Base-by-base conservation (phyloP, 2,113 vertebrate genomes). In the Ochotona curzoniae region DNA sequence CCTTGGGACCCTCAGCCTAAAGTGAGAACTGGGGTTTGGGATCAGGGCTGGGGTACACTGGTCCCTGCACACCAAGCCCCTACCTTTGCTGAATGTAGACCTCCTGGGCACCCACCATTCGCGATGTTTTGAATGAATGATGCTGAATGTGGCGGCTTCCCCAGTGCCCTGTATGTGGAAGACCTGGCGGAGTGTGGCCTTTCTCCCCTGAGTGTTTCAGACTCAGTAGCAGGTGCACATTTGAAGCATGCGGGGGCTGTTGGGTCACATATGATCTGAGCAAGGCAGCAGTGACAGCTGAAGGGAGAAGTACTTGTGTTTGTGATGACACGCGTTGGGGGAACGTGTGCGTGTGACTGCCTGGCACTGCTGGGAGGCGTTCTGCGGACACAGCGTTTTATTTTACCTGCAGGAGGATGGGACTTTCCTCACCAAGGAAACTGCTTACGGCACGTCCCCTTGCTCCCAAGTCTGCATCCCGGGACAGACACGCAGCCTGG, bases 371-470 rank as follows among this genome's bases (percentile, higher is more conserved):
- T 17, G 2, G 21, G 25, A 25, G 47, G 13, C 2, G 0, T 74
- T 12, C 0, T 60, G 1, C 20, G 35, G 17, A 20, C 44, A 1
- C 8, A 7, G 54, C 26, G 1, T 23, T 67, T 87, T 2, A 0
- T 47, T 60, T 74, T 32, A 26, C 80, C 51, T 74, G 30, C 30
- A 17, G 4, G 7, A 78, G 28, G 23, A 18, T 2, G 54, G 54
- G 54, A 18, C 18, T 57, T 57, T n/a, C 4, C n/a, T 44, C 23
- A 0, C 11, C 8, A 23, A n/a, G 30, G 49, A 26, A 28, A 4
- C 47, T 1, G 2, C 28, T 3, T 2, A 0, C 5, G 5, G 8
- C 4, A 0, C 32, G 0, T 2, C 1, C 2, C 47, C 10, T 23
- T 13, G 2, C 61, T 32, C 3, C 6, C 12, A 4, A 61, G n/a